A percentile compares a stretch with the other conserved stretches of the same genome.
Evolutionary conservation across 2,113 vertebrate genomes (phyloP).

Genomic region (Daphoenositta chrysoptera): DNA sequence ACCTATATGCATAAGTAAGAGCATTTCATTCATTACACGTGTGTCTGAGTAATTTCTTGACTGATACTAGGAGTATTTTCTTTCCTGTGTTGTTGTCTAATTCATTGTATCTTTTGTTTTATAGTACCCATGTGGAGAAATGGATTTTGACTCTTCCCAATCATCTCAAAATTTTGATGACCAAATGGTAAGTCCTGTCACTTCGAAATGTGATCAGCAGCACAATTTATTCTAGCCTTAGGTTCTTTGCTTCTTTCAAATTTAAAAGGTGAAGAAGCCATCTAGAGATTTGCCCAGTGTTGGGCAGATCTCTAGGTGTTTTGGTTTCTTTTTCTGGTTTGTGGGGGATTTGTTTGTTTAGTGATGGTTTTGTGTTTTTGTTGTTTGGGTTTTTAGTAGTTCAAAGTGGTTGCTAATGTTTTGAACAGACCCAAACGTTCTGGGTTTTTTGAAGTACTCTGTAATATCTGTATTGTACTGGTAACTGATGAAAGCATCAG

Average conservation of each 20-base stretch:
- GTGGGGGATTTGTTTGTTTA: neutral
- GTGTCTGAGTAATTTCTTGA: neutral
- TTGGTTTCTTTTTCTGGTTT: neutral
- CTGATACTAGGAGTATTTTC: neutral
- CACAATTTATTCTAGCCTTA: neutral
- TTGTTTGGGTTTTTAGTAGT: neutral
- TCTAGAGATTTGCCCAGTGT: neutral
- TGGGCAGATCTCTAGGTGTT: neutral
- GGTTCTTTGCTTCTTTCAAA: neutral
- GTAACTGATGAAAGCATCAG: neutral
- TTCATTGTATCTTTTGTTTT: neutral
- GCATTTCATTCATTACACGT: neutral
- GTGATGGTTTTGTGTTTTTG: neutral
- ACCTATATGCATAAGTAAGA: neutral
- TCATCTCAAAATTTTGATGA: constrained; percentile 71
- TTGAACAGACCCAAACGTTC: neutral
- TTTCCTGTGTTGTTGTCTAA: neutral
- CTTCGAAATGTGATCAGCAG: neutral
- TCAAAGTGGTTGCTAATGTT: neutral
- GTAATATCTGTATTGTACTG: neutral
- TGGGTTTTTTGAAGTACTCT: neutral
- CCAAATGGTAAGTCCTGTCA: constrained; percentile 56
- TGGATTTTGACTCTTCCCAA: constrained; percentile 58
- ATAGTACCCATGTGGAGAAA: constrained; percentile 51
- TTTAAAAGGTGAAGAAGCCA: neutral